Conservation (phyloP, 1,140 invertebrate species). For the Panulirus ornatus region DNA sequence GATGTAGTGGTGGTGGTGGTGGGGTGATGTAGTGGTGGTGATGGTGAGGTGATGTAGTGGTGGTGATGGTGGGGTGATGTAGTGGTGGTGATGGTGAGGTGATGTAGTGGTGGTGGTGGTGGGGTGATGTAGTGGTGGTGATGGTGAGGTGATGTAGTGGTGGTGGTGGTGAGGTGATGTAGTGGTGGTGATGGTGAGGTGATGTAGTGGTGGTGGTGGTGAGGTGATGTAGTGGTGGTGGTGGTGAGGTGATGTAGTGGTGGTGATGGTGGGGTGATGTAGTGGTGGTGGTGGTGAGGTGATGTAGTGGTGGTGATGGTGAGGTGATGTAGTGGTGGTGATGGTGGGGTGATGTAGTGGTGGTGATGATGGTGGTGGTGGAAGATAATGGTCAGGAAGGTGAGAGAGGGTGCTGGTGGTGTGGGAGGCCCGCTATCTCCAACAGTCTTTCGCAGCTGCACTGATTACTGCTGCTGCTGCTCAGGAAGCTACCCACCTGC, state of each 20-base stretch:
- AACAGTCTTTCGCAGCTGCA: neutral
- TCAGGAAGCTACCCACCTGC: neutral
- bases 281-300: neutral
- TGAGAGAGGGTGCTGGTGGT: too few species aligned
- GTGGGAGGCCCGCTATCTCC: too few species aligned
- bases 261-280: too few species aligned
- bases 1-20: too few species aligned
- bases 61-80: neutral
- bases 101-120: neutral
- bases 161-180: neutral
- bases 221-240: neutral
- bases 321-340: neutral
- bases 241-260: neutral
- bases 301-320: neutral
- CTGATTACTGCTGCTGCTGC: constrained; percentile 18
- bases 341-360: neutral
- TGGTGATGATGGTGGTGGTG: neutral
- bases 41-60: neutral
- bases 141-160: neutral
- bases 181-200: neutral
- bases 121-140: too few species aligned
- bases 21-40: neutral
- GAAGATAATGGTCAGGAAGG: neutral
- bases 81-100: neutral
- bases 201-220: neutral